These are phyloP conservation scores for Rhinogobio ventralis DNA, from an alignment of 2,797 vertebrate species.

Conservation along the genomic window DNA sequence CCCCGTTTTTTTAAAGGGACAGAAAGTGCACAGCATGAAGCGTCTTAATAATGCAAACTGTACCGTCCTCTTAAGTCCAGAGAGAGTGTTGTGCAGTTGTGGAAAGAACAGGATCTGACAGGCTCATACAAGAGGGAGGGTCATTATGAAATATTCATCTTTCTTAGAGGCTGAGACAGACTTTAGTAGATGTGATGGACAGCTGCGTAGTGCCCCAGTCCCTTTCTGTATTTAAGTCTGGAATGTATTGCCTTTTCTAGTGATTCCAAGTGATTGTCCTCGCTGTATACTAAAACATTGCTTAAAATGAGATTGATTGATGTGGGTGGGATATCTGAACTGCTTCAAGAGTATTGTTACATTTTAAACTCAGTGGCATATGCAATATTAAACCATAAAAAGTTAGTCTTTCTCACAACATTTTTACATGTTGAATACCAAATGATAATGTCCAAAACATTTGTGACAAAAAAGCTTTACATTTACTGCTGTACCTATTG, in stretches of 20 bases:
- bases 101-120: conserved; percentile 79
- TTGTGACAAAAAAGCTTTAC: background rate
- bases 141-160: conserved; percentile 82
- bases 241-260: conserved; percentile 58
- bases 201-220: conserved; percentile 64
- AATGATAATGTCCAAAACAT: background rate
- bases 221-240: conserved; percentile 66
- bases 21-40: conserved; percentile 71
- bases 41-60: conserved; percentile 81
- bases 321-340: background rate
- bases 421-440: background rate
- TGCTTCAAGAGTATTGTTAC: background rate
- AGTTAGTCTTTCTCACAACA: background rate
- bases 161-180: conserved; percentile 74
- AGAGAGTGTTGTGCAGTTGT: conserved; percentile 76
- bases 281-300: background rate
- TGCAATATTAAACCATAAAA: background rate
- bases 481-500: background rate
- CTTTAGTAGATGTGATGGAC: conserved; percentile 75
- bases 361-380: background rate
- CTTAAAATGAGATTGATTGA: background rate
- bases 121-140: conserved; percentile 68
- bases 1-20: conserved; percentile 66
- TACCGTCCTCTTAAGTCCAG: conserved; percentile 74
- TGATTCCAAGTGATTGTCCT: conserved; percentile 36